Base-by-base conservation (phyloP, 2,888 invertebrate genomes). In the Cataglyphis cursor region DNA sequence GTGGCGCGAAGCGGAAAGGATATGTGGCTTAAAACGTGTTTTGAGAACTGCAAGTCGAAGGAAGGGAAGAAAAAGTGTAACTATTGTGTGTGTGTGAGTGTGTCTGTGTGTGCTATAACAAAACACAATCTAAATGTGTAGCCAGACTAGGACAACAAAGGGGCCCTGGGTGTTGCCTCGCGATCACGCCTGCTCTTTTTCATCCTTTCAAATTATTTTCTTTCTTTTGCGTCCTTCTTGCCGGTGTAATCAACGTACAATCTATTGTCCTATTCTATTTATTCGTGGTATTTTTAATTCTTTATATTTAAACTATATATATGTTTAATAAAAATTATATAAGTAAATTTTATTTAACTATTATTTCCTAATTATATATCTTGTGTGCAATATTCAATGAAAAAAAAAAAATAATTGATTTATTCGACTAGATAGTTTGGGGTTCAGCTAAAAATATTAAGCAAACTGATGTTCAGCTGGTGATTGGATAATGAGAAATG, bases 101-200 rank as follows among this genome's bases (percentile, higher is more conserved):
- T 18, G 48, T 85, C 86, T 59, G 5, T 24, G 86, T 88, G 87
- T 81, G 90, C 83, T 87, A 89, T 88, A 92, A 92, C 90, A 91
- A 92, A 92, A 91, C 90, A 91, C 88, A 87, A 89, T 90, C 90
- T 88, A 90, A 88, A 90, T 90, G 86, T 85, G 87, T 83, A 84
- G 86, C 81, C 87, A 86, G 88, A 86, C 90, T 92, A 92, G 90
- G 88, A 91, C 90, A 91, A 91, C 90, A 92, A 92, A 91, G 90
- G 31, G 6, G 84, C 73, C 70, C 75, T 38, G 73, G 70, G 80
- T 83, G 83, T 89, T 86, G 78, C 81, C 85, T 82, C 28, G 59
- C 76, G 84, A 88, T 61, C 35, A 5, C 31, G 9, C 9, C 64
- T 65, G 44, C 35, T 21, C 35, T 44, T 82, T 51, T 59, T 74